Evolutionary conservation across 2,797 vertebrate species (phyloP), one percentile per base, ranked within the genome.

Genomic region (Acanthurus leucopareius): DNA sequence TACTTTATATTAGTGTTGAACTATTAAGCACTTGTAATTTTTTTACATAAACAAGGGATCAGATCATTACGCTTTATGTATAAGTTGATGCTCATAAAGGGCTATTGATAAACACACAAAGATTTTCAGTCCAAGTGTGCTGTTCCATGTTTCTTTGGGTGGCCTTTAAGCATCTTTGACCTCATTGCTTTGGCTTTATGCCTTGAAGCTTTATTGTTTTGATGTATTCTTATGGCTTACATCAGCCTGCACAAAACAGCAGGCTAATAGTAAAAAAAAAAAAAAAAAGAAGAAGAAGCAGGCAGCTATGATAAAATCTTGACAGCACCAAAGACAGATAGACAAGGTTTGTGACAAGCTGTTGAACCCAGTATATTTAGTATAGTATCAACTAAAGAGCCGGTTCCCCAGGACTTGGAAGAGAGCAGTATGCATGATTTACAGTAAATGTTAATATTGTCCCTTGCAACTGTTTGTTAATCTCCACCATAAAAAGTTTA

Each of bases 71-170:
- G 3, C 38, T 11, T 51, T 20, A 19, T 51, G 0, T 51, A 3
- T 19, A 40, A 49, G n/a, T 15, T 11, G 3, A 38, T 0, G 0
- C 3, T 40, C 6, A 1, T 47, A 7, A 10, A 25, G 3, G 25
- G 25, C 25, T 25, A 2, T 25, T 32, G 22, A 45, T 13, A 44
- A 32, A 42, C 35, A 22, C 9, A 32, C 20, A 2, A 22, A 15
- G 25, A 35, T 54, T 47, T 22, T 13, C 22, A 3, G 20, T 47
- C 25, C 7, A 10, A 53, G 22, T 47, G 2, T 51, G 20, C 10
- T 15, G 35, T 40, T 51, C 16, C 10, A 2, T 38, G 54, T 19
- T 38, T 51, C 11, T 25, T 13, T 52, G 38, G 38, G 15, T 14
- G 7, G 28, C 35, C 17, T 61, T 61, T 22, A 32, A 44, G 11